Base-by-base conservation (phyloP, 1,140 invertebrate genomes). In the Gryllus bimaculatus region DNA sequence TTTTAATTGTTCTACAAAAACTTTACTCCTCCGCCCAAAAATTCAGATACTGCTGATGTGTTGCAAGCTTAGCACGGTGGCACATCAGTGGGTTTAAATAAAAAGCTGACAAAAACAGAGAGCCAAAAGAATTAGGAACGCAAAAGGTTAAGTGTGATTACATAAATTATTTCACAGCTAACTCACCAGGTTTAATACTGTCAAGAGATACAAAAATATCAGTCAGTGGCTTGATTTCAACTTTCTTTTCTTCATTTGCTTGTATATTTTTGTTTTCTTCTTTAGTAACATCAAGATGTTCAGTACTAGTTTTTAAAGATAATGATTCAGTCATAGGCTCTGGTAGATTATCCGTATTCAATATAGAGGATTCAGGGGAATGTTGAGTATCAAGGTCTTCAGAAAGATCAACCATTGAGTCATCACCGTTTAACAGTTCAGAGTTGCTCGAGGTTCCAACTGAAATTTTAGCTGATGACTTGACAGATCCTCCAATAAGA, bases 141-240 rank as follows among this genome's bases (percentile, higher is more conserved):
- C 26, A 39, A 39, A 1, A 5, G 5, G 26, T 39, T n/a, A 39
- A 39, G 5, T 39, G 5, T 39, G 26, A 39, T 5, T 39, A 39
- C 26, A 39, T 2, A 39, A 39, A 39, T 39, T 39, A 39, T 39
- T 39, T 2, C 26, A 39, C 26, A 39, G 26, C 26, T 39, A 39
- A 39, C 80, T 84, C 82, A 87, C 93, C 91, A 77, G 94, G 93
- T 83, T 91, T 91, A 73, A 96, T 92, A 79, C 88, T 89, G 83
- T 94, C 90, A 82, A 96, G 86, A 13, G 91, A 90, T 79, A 96
- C 89, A 85, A 88, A 88, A 75, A 96, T 90, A 85, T 95, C 93
- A 21, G 89, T 90, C 54, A 95, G 86, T 26, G 90, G 85, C 85
- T 88, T 85, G 84, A 89, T 84, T 82, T 88, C 81, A 80, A 79